phyloP scores from a whole-genome alignment of 2,113 vertebrate genomes.

The western clawed frog (Xenopus tropicalis) region UCB_Xtro_10.0 CM004444.2:87450501-87451000 shows the following conservation, averaged over 20 bases:
- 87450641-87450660: conserved; percentile 24
- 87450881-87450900: conserved; percentile 28
- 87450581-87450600: not conserved
- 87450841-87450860: conserved; percentile 34
- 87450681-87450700: conserved; percentile 16
- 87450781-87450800: conserved; percentile 26
- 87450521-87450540: too few relatives aligned
- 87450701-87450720: conserved; percentile 14
- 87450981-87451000: conserved; percentile 33
- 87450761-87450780: conserved; percentile 2
- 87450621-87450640: conserved; percentile 5
- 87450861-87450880: conserved; percentile 39
- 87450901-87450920: conserved; percentile 33
- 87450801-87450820: conserved; percentile 34
- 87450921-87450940: conserved; percentile 45
- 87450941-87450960: conserved; percentile 40
- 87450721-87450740: conserved; percentile 26
- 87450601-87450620: conserved; percentile 4
- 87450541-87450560: not conserved
- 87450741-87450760: not conserved
- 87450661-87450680: conserved; percentile 15
- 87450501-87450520: too few relatives aligned
- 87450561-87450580: not conserved
- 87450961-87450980: conserved; percentile 34
- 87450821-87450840: conserved; percentile 41